Evolutionary conservation across 2,797 vertebrate genomes (phyloP), one percentile per base, ranked within the genome.

Genomic region (Coendou prehensilis): DNA sequence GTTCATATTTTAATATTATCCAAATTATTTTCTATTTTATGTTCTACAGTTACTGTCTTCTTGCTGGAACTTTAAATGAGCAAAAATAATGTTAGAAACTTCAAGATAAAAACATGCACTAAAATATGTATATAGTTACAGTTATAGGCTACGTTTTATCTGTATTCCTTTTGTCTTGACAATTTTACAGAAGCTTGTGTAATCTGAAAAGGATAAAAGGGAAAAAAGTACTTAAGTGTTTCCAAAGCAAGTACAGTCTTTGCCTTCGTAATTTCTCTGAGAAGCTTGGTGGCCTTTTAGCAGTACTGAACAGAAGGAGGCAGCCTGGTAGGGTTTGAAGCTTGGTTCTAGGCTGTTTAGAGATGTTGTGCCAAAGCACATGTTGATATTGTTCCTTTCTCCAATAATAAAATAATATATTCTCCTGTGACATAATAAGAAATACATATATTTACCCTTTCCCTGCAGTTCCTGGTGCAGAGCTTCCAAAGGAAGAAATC

Each of bases 201-300:
- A 88, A 91, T 59, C 22, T 33, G 9, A 92, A 56, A 47, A 30
- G 52, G 73, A 86, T 91, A 83, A 94, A 89, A 52, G 6, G 52
- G 47, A 18, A 63, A 57, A 89, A 41, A 18, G 26, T 45, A 54
- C 64, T 76, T 26, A 86, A 54, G 23, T 54, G 23, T 89, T 96
- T 93, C 41, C 80, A 85, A 89, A 95, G 86, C 67, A 57, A 73
- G 11, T 57, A 63, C 80, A 75, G 85, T 84, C 33, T 96, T 95
- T 86, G 69, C 45, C 28, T 93, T 83, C 83, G 57, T 81, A 69
- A 92, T 95, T 95, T 93, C 41, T n/a, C 45, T 91, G 76, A 52
- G 57, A 86, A 87, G 2, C 37, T 26, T 6, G 41, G 30, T 26
- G 9, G 26, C 23, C 23, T 83, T 22, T 82, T 54, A 59, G 5